Evolutionary conservation across 2,888 invertebrate genomes (phyloP), one percentile per base, ranked within the genome.

Genomic region (Julus scanicus): DNA sequence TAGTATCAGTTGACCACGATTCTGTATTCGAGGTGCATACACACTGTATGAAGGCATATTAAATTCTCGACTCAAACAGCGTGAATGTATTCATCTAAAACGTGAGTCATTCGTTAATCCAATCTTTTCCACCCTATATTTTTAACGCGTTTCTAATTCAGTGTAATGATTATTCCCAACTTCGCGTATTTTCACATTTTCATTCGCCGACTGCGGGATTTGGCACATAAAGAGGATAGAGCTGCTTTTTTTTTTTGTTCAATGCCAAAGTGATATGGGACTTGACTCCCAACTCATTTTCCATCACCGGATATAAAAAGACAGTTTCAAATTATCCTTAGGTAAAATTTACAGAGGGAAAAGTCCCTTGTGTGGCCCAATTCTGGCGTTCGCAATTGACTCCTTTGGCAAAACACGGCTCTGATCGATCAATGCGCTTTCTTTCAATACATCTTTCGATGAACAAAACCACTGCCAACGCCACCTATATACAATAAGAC

Each of bases 241-340:
- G 15, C 37, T 37, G 29, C 37, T 63, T 63, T 63, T 63, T 80
- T 20, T n/a, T 71, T 71, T 8, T 29, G 29, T 80, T 80, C 85
- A 85, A 44, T 85, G 49, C 85, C 49, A 85, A 85, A 85, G 85
- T 85, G 85, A 85, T 48, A 85, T 20, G 85, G 85, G 85, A 85
- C 85, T 85, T 85, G 48, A 85, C 85, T 49, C 85, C 49, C 44
- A 85, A 49, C 49, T 85, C 85, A 85, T 85, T 85, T 85, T 44
- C 85, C 85, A 85, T 85, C 85, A 48, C 85, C 44, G 40, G 49
- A 85, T 48, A 85, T 85, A 85, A 85, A 85, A 85, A 85, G 85
- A 85, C 85, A 85, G 85, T 49, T 85, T 85, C 48, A 85, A 85
- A 85, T 85, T 85, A 85, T 85, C 85, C 85, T 49, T 85, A 49